Evolutionary conservation across 30 jellyfish, hydroid and myxozoan genomes (phyloP), one percentile per base, ranked within the genome.

Genomic region (Pelagia noctiluca): DNA sequence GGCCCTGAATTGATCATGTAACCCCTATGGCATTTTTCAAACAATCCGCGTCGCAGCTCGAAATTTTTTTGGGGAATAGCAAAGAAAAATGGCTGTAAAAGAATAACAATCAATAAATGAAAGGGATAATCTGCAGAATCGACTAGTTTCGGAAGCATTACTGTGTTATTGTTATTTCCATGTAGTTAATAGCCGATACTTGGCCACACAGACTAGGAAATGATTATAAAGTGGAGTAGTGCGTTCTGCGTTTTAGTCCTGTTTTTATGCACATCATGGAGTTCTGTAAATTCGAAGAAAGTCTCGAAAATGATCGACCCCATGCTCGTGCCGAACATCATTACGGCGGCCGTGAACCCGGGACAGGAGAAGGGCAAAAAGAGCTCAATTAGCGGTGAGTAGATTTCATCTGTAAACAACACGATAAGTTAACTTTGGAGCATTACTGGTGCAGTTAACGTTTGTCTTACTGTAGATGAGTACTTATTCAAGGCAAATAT

Each of bases 1-100:
- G 71, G 86, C 86, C 71, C 54, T 83, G 84, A 57, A 73, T 22
- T 47, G 83, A 70, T 82, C 92, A 82, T 82, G 92, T 82, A 82
- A 82, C 92, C 63, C 28, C 33, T 69, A 25, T 48, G 92, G 92
- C 69, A 82, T 82, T 82, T 79, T 80, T 70, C 62, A 82, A 52
- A 42, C 71, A 83, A 71, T 33, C 80, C 37, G 92, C 79, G 68
- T 71, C 54, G 18, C 72, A 65, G 29, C 71, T 57, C 76, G 50
- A 35, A 84, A 72, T 38, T 80, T 47, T 80, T 49, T 80, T 46
- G 31, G 83, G 32, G 37, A 80, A 80, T 50, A 38, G 53, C 62
- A 80, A 80, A 50, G 91, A 80, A 80, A 80, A 64, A 80, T 80
- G 91, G 91, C 65, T 77, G 37, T 65, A 25, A 48, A 65, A 65